Evolutionary conservation across 2,113 vertebrate species (phyloP).

Genomic region (Psammodynastes pulverulentus): DNA sequence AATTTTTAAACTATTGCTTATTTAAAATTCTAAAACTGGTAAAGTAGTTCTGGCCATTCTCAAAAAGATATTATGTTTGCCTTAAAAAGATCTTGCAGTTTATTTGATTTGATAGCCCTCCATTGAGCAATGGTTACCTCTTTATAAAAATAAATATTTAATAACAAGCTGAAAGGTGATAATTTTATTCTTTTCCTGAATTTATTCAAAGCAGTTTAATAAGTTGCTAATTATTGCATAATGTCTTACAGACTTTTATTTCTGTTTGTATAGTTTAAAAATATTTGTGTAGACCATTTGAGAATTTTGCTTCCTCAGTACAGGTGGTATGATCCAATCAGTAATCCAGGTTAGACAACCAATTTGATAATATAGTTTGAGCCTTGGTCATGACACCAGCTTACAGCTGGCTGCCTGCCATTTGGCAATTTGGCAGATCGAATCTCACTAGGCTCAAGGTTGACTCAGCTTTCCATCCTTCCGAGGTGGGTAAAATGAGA

Average conservation of each 20-base stretch:
- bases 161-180: neutral
- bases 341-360: too few relatives aligned
- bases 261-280: neutral
- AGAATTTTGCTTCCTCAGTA: too few relatives aligned
- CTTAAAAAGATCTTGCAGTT: neutral
- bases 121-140: neutral
- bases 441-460: too few relatives aligned
- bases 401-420: too few relatives aligned
- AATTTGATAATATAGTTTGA: too few relatives aligned
- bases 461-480: too few relatives aligned
- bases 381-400: too few relatives aligned
- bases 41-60: neutral
- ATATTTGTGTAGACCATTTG: neutral
- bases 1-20: neutral
- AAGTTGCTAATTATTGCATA: neutral
- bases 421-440: too few relatives aligned
- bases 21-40: neutral
- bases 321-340: too few relatives aligned
- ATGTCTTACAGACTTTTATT: neutral
- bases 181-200: neutral
- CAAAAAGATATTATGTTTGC: neutral
- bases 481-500: too few relatives aligned
- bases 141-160: neutral
- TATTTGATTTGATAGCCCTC: neutral
- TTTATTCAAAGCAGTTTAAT: neutral